Base-by-base conservation (phyloP, 2,888 invertebrate species). In the Yponomeuta plumbellus region DNA sequence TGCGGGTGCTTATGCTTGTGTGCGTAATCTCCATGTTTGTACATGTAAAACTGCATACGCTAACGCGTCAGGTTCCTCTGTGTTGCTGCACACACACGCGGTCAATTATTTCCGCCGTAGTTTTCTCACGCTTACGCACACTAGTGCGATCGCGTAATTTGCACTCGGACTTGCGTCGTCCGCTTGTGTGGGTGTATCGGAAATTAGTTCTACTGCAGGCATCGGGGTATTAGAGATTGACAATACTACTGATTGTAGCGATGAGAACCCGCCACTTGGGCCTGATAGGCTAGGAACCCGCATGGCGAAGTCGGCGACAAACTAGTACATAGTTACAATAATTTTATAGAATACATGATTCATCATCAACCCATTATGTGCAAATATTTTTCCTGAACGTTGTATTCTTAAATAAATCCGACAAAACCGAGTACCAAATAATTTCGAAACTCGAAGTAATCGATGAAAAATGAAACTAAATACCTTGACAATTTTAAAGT, bases 111-210 rank as follows among this genome's bases (percentile, higher is more conserved):
- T 84, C 82, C 84, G 81, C 79, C 77, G 86, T 83, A 84, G 81
- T 84, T 88, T 91, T 91, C 91, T 88, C 91, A 91, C 90, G 89
- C 86, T 89, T 80, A 85, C 86, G 82, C 81, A 82, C 81, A 75
- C 80, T 80, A 78, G 71, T 76, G 71, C 76, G 74, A 78, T 79
- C 72, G 73, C 77, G 79, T 83, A 85, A 85, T 88, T 85, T 84
- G 83, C 82, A 84, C 82, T 83, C 77, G 75, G 73, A 79, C 74
- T 78, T 83, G 77, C 77, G 73, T 74, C 75, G 72, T 74, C 71
- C 76, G 71, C 77, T 79, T 82, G 81, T 84, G 85, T 79, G 80
- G 78, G 80, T 86, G 84, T 84, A 89, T 88, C 85, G 86, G 84
- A 85, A 88, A 88, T 88, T 87, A 84, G 88, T 85, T 86, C 83